These are phyloP conservation scores for Stomatorhinus ivindoensis DNA, from an alignment of 2,113 vertebrate species.

Conservation along the genomic window DNA sequence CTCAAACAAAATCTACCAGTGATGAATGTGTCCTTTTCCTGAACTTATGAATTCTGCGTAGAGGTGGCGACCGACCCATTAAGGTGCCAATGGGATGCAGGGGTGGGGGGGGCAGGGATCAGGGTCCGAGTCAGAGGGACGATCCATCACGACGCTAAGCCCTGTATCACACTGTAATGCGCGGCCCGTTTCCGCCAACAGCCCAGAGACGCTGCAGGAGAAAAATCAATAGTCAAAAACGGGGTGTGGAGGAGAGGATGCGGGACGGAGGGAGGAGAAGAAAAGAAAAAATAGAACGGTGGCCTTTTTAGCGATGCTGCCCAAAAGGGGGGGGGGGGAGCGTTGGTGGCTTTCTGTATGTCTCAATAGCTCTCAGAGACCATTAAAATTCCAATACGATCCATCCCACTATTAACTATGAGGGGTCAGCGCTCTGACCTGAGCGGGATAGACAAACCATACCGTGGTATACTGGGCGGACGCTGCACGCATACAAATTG, in stretches of 20 bases:
- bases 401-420: slow-evolving; percentile 40
- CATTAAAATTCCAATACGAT: slow-evolving; percentile 60
- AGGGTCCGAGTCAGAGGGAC: background rate
- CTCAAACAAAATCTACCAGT: slow-evolving; percentile 29
- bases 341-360: slow-evolving; percentile 44
- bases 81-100: background rate
- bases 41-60: slow-evolving; percentile 38
- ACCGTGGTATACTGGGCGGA: too few species aligned
- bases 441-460: slow-evolving; percentile 15
- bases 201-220: background rate
- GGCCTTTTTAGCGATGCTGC: slow-evolving; percentile 48
- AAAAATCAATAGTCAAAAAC: slow-evolving; percentile 47
- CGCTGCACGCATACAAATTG: background rate
- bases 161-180: background rate
- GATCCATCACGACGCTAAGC: background rate
- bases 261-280: background rate
- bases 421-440: slow-evolving; percentile 38
- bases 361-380: slow-evolving; percentile 41
- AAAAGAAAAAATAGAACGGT: slow-evolving; percentile 44
- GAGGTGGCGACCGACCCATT: background rate
- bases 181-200: background rate
- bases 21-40: slow-evolving; percentile 39
- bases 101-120: background rate
- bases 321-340: slow-evolving; percentile 34
- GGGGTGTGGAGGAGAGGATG: slow-evolving; percentile 30